Evolutionary conservation across 1,140 invertebrate species (phyloP).

Genomic region (Cydia splendana): DNA sequence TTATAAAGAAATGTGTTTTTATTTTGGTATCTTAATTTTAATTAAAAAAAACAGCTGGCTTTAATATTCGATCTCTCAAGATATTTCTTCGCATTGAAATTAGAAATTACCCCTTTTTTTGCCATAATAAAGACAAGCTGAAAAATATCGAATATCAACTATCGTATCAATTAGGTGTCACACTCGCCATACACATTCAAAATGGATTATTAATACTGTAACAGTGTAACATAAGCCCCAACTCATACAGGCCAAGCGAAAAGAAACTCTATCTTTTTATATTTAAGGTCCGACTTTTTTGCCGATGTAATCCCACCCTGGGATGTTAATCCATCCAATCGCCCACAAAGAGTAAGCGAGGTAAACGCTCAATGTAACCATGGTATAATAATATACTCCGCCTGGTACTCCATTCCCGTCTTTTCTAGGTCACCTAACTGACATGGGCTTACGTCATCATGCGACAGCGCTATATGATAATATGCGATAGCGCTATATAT

Average conservation of each 20-base stretch:
- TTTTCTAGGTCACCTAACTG: no score
- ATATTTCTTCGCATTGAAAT: not conserved
- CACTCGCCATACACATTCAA: not conserved
- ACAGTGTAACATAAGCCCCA: conserved; percentile 8
- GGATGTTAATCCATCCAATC: not conserved
- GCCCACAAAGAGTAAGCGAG: not conserved
- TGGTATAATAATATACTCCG: no score
- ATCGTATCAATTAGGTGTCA: conserved; percentile 1
- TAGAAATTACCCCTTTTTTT: not conserved
- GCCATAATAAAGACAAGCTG: conserved; percentile 2
- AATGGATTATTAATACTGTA: conserved; percentile 9
- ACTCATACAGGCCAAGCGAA: not conserved
- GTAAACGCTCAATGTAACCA: not conserved
- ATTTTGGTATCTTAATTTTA: not conserved
- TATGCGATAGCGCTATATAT: no score
- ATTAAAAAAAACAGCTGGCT: not conserved
- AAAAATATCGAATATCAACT: not conserved
- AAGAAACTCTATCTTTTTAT: not conserved
- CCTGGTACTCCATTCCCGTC: no score
- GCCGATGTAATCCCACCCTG: not conserved
- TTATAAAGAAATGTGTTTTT: not conserved
- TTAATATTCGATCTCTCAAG: not conserved
- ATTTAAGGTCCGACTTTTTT: not conserved
- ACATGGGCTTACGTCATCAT: no score
- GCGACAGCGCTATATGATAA: no score